Evolutionary conservation across 2,888 invertebrate species (phyloP).

Genomic region (Sialis fuliginosa): DNA sequence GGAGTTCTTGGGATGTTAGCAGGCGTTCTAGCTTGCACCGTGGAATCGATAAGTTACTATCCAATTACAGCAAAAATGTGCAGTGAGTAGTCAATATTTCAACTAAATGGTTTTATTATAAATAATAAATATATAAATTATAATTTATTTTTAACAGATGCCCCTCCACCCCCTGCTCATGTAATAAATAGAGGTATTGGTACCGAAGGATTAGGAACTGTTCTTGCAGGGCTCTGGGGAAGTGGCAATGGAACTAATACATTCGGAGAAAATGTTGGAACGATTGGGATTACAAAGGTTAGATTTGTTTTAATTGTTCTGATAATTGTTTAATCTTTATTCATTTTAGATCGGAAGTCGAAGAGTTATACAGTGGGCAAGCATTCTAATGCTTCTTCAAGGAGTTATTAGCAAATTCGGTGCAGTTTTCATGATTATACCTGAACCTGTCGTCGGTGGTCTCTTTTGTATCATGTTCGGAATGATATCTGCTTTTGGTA

Average conservation of each 20-base stretch:
- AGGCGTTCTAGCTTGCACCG: constrained; percentile 60
- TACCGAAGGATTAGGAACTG: constrained; percentile 69
- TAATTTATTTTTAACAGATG: constrained; percentile 29
- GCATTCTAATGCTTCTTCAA: constrained; percentile 53
- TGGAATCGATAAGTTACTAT: constrained; percentile 77
- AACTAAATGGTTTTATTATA: no score
- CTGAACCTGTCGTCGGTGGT: constrained; percentile 64
- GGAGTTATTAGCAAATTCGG: constrained; percentile 61
- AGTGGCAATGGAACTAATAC: constrained; percentile 78
- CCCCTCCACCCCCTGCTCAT: constrained; percentile 67
- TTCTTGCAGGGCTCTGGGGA: constrained; percentile 72
- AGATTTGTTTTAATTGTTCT: not conserved
- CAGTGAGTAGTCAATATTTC: constrained; percentile 32
- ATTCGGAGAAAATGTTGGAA: constrained; percentile 79
- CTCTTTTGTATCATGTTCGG: constrained; percentile 72
- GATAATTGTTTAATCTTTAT: not conserved
- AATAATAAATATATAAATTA: no score
- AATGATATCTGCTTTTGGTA: constrained; percentile 65
- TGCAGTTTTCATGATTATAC: constrained; percentile 63
- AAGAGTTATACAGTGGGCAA: constrained; percentile 61
- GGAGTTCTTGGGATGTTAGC: constrained; percentile 63
- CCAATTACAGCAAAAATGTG: constrained; percentile 78
- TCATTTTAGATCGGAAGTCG: constrained; percentile 52
- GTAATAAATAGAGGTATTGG: constrained; percentile 77
- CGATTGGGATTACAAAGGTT: constrained; percentile 73